Conservation (phyloP, 2,888 invertebrate species). For the Endotricha flammealis region DNA sequence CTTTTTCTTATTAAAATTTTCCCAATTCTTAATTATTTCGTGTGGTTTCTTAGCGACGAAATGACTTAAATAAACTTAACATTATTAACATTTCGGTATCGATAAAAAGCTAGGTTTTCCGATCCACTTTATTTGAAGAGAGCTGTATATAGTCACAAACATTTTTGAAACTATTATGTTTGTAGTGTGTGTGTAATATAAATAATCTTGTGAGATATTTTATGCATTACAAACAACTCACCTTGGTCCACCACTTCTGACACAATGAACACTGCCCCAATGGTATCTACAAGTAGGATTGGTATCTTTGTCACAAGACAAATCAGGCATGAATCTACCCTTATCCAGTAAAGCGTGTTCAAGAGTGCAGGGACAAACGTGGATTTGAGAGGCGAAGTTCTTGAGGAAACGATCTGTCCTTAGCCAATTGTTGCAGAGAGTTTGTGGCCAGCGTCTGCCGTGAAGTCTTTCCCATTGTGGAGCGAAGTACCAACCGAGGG, state of each 20-base stretch:
- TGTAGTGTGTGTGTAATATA: too few relatives aligned
- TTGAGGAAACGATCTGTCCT: conserved; percentile 88
- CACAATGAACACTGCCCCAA: conserved; percentile 94
- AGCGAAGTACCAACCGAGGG: conserved; percentile 94
- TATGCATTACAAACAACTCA: conserved; percentile 72
- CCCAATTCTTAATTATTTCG: too few relatives aligned
- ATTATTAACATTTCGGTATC: too few relatives aligned
- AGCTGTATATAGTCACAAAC: too few relatives aligned
- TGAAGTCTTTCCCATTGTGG: conserved; percentile 91
- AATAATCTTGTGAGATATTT: too few relatives aligned
- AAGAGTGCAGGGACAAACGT: conserved; percentile 94
- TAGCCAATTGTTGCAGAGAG: conserved; percentile 94
- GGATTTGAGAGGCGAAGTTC: conserved; percentile 90
- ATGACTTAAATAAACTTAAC: too few relatives aligned
- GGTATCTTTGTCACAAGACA: conserved; percentile 93
- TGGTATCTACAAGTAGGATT: conserved; percentile 94
- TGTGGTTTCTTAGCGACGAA: too few relatives aligned
- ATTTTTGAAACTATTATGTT: background rate
- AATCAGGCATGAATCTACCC: conserved; percentile 94
- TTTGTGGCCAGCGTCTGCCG: conserved; percentile 89
- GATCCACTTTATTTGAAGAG: too few relatives aligned
- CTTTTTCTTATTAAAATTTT: too few relatives aligned
- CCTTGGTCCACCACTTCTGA: conserved; percentile 93
- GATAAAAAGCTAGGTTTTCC: too few relatives aligned
- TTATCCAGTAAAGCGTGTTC: conserved; percentile 94